A percentile compares a stretch with the other conserved stretches of the same genome.
These are phyloP conservation scores for Phoenicopterus ruber DNA, from an alignment of 2,113 vertebrate genomes.

Conservation along the genomic window DNA sequence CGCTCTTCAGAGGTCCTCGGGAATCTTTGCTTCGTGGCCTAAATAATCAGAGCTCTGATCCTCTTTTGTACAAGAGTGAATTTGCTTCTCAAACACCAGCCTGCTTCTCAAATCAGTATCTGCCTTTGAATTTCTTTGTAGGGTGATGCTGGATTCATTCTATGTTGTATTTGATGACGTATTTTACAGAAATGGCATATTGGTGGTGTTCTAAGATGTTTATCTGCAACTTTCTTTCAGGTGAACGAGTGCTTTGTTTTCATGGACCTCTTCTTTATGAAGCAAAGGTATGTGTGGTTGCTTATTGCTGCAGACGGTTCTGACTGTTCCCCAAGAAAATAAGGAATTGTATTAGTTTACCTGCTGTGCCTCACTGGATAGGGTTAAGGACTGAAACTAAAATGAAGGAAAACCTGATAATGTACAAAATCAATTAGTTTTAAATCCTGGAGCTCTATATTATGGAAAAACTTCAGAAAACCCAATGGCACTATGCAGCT, in stretches of 20 bases:
- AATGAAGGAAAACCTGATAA: background rate
- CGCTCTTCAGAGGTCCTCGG: background rate
- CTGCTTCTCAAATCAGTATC: background rate
- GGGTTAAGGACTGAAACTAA: background rate
- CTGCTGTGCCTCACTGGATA: background rate
- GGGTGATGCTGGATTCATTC: background rate
- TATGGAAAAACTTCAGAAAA: background rate
- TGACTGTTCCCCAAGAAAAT: background rate
- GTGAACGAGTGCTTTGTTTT: conserved; percentile 99
- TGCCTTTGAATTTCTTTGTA: background rate
- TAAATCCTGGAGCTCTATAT: background rate
- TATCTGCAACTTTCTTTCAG: conserved; percentile 67
- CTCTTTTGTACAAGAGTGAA: rapidly evolving
- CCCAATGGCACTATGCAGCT: background rate
- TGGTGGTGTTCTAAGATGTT: background rate
- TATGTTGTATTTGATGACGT: rapidly evolving
- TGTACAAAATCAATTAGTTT: background rate
- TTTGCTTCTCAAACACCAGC: background rate
- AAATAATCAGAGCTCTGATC: background rate
- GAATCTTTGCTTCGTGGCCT: background rate
- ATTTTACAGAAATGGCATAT: rapidly evolving
- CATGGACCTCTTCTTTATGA: conserved; percentile 99
- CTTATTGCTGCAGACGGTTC: background rate
- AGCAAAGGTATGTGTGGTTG: conserved; percentile 88
- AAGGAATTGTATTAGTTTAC: background rate